Evolutionary conservation across 2,113 vertebrate species (phyloP), one percentile per base, ranked within the genome.

Genomic region (Podarcis muralis): DNA sequence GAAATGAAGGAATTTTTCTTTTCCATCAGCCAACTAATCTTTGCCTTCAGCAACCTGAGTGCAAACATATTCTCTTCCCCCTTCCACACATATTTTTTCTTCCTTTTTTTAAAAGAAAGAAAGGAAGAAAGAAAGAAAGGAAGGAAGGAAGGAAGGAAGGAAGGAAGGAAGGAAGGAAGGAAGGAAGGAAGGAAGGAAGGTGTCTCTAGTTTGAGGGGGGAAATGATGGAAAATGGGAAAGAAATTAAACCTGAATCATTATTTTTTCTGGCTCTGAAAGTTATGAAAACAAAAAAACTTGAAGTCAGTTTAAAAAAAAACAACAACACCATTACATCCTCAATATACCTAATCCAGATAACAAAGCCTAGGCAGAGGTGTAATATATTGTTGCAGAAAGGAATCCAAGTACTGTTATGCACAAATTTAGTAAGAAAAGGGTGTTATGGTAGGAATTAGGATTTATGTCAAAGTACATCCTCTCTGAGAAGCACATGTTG

Each of bases 1-100:
- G 86, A 76, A 78, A 90, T 72, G 68, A 27, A 69, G 76, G 62
- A 0, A 85, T 40, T 86, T 53, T 79, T 71, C 9, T 37, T 77
- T 83, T 89, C 76, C 5, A 15, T 83, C 86, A 76, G 83, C 40
- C 40, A 83, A 62, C 85, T 89, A 0, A 78, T 40, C 22, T 89
- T 89, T 88, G 27, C 37, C 32, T 72, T 22, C 43, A 83, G 48
- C 13, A 7, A 2, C 32, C 43, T 57, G 30, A 88, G 83, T n/a
- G 35, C 35, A 12, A 18, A 86, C 74, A 11, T 79, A 25, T 68
- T 48, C 81, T 88, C 81, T 16, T 15, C 27, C 78, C 32, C 20
- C 1, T 22, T 48, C 35, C 81, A 5, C 23, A 53, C 76, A 75
- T 18, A 7, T 18, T 74, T 40, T n/a, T 15, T 43, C 35, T 9